A percentile compares a stretch with the other conserved stretches of the same genome.
phyloP scores from a whole-genome alignment of 1,140 invertebrate species.

The Drosophila sucinea region DNA sequence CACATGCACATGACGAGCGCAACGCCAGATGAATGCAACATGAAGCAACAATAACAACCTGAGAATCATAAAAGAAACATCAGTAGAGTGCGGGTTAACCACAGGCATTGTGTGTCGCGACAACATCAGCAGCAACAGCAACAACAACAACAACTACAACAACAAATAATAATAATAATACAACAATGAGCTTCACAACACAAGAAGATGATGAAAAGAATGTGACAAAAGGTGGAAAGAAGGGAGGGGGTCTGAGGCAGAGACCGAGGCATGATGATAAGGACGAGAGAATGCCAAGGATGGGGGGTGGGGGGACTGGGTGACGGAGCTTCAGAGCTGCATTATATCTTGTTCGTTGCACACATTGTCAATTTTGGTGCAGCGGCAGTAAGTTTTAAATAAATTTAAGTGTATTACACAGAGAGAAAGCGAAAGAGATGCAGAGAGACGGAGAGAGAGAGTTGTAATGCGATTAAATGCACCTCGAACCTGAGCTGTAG shows the following conservation, averaged over 20 bases:
- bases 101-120: constrained; percentile 44
- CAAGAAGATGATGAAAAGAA: constrained; percentile 59
- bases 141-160: constrained; percentile 39
- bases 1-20: constrained; percentile 51
- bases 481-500: constrained; percentile 18
- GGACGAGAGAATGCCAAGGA: not conserved
- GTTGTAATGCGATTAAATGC: constrained; percentile 65
- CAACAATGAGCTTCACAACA: constrained; percentile 54
- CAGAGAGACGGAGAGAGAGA: not conserved
- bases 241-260: not conserved
- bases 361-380: constrained; percentile 62
- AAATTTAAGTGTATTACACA: constrained; percentile 64
- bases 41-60: constrained; percentile 34
- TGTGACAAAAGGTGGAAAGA: constrained; percentile 25
- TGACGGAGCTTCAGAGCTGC: constrained; percentile 23
- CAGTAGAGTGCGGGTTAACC: constrained; percentile 43
- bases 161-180: constrained; percentile 66
- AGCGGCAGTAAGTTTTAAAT: constrained; percentile 54
- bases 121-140: constrained; percentile 19
- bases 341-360: constrained; percentile 73
- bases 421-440: constrained; percentile 33
- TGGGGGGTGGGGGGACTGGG: not conserved
- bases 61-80: constrained; percentile 57
- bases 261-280: constrained; percentile 5
- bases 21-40: not conserved